These are phyloP conservation scores for Craniophora ligustri DNA, from an alignment of 2,888 invertebrate species.

Conservation along the genomic window DNA sequence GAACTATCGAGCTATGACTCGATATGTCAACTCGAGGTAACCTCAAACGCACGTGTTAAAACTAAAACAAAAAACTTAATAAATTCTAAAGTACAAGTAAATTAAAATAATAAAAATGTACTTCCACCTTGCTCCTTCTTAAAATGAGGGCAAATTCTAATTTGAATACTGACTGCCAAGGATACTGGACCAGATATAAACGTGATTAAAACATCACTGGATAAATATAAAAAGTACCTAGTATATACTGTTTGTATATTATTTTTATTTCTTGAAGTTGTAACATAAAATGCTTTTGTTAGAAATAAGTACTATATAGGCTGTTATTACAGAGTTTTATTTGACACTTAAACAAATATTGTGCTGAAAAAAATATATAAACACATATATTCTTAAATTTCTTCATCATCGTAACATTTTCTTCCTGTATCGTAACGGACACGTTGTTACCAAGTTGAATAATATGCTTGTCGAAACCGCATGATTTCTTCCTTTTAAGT, in stretches of 20 bases:
- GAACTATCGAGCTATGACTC: conserved; percentile 56
- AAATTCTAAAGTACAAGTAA: conserved; percentile 50
- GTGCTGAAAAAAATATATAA: no score
- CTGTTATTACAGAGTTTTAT: conserved; percentile 15
- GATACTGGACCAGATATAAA: neutral
- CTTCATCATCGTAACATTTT: neutral
- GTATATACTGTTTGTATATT: no score
- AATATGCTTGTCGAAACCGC: no score
- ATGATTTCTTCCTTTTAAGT: no score
- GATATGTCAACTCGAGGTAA: conserved; percentile 69
- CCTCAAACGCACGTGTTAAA: conserved; percentile 58
- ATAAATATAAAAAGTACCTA: no score
- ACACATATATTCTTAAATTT: no score
- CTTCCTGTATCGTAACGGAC: neutral
- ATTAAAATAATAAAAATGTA: conserved; percentile 69
- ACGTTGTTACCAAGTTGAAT: no score
- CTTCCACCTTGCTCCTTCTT: conserved; percentile 64
- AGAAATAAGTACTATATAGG: conserved; percentile 32
- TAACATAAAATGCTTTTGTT: conserved; percentile 20
- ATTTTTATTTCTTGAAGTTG: neutral
- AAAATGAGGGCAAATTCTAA: conserved; percentile 46
- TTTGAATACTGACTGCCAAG: conserved; percentile 55
- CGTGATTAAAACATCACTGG: neutral
- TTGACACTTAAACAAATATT: no score
- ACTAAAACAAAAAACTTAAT: conserved; percentile 52